A percentile compares a stretch with the other conserved stretches of the same genome.
phyloP scores from a whole-genome alignment of 2,113 vertebrate species.

The Bettongia penicillata region DNA sequence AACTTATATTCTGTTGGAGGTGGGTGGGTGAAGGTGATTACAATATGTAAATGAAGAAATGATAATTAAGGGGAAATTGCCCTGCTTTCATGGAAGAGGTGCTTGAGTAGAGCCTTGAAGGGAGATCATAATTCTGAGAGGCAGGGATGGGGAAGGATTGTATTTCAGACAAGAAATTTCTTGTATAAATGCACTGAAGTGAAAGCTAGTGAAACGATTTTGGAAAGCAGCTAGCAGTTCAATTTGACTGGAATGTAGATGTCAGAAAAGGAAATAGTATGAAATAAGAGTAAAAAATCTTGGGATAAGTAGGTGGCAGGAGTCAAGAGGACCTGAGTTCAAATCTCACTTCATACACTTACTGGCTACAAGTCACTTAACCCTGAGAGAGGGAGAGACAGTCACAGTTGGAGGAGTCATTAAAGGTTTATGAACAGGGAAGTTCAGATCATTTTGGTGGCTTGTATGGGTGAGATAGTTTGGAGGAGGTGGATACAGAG shows the following conservation, averaged over 20 bases:
- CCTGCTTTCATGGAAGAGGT: background rate
- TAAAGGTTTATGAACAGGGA: background rate
- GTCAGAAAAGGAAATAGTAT: background rate
- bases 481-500: background rate
- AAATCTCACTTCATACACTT: background rate
- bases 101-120: background rate
- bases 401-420: background rate
- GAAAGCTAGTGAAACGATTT: background rate
- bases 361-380: background rate
- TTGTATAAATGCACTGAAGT: background rate
- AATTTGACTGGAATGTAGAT: background rate
- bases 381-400: background rate
- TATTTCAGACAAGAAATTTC: background rate
- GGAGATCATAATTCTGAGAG: background rate
- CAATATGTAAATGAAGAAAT: background rate
- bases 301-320: background rate
- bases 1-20: background rate
- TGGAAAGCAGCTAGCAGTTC: background rate
- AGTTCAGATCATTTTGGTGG: background rate
- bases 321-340: background rate
- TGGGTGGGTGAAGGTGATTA: background rate
- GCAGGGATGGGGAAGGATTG: background rate
- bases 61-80: background rate
- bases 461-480: background rate
- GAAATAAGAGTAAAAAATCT: background rate